Percentiles rank a stretch among this genome's conserved stretches.
Conservation (phyloP, 2,888 invertebrate species). For the Ecliptopera silaceata region DNA sequence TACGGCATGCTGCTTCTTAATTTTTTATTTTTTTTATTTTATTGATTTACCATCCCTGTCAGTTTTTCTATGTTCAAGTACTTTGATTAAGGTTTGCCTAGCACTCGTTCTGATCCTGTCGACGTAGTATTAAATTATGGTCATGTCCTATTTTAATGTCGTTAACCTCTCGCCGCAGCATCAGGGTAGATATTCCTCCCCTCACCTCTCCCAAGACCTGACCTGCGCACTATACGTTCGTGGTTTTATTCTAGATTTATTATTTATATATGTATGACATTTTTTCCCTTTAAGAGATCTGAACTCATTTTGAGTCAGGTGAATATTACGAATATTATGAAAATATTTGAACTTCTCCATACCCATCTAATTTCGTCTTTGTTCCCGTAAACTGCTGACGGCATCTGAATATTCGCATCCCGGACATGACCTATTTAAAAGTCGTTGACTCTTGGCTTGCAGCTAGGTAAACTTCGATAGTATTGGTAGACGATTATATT, state of each 20-base stretch:
- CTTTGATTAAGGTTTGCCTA: no score
- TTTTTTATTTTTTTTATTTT: no score
- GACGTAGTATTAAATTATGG: neutral
- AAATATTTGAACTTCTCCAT: neutral
- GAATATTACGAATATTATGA: no score
- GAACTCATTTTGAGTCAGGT: no score
- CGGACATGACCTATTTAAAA: neutral
- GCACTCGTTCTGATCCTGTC: no score
- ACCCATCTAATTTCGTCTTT: neutral
- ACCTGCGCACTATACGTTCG: neutral
- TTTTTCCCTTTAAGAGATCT: no score
- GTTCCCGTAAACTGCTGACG: neutral
- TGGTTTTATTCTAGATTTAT: neutral
- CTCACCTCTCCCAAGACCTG: neutral
- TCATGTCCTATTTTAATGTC: slow-evolving; percentile 5
- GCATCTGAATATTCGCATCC: neutral
- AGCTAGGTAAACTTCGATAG: neutral
- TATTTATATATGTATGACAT: no score
- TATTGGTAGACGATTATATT: neutral
- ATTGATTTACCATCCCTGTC: no score
- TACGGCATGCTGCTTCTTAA: no score
- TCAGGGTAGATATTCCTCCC: neutral
- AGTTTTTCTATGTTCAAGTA: no score
- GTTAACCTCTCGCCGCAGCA: slow-evolving; percentile 3
- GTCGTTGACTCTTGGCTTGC: neutral